Conservation (phyloP, 2,888 invertebrate species). For the Eugnorisma glareosa region DNA sequence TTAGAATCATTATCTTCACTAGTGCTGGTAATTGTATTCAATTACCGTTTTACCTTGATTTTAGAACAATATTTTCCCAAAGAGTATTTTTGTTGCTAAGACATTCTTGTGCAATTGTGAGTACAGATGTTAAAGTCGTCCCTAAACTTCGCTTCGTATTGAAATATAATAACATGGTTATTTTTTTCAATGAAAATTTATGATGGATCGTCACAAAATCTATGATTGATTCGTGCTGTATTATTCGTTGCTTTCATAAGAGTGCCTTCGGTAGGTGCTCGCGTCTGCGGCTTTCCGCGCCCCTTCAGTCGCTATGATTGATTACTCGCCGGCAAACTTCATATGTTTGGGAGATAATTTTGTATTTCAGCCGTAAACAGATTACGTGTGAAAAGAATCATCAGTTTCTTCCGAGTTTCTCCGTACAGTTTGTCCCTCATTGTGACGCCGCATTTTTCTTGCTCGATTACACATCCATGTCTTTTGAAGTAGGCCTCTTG, state of each 20-base stretch:
- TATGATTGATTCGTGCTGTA: conserved; percentile 90
- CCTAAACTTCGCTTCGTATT: conserved; percentile 57
- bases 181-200: conserved; percentile 85
- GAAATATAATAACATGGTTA: conserved; percentile 70
- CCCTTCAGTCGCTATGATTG: conserved; percentile 87
- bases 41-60: conserved; percentile 16
- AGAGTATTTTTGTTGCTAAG: background rate
- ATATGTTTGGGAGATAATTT: conserved; percentile 90
- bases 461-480: conserved; percentile 74
- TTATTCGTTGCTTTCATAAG: conserved; percentile 88
- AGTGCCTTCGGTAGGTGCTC: conserved; percentile 85
- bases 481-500: conserved; percentile 48
- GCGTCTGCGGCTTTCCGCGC: conserved; percentile 85
- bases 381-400: conserved; percentile 89
- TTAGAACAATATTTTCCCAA: background rate
- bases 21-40: conserved; percentile 40
- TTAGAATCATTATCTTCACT: conserved; percentile 64
- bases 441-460: conserved; percentile 81
- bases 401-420: conserved; percentile 77
- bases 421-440: conserved; percentile 77
- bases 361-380: conserved; percentile 90
- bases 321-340: conserved; percentile 88
- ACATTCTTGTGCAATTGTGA: background rate
- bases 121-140: background rate
- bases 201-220: conserved; percentile 90